Conservation (phyloP, 1,140 invertebrate species). For the Pomacea maculata region DNA sequence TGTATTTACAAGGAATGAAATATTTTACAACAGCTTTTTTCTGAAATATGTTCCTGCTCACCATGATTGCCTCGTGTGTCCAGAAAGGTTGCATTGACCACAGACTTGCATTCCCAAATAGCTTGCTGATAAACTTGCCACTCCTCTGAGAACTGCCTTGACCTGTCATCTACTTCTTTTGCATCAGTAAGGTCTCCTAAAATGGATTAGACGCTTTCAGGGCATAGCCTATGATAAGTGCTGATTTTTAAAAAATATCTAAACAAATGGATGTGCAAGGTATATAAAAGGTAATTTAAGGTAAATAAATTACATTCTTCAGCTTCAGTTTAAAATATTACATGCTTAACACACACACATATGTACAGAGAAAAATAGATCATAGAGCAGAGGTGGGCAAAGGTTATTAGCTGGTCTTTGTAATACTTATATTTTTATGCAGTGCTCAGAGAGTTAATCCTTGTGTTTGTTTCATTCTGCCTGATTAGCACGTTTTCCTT, state of each 20-base stretch:
- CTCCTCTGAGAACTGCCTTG: slow-evolving; percentile 83
- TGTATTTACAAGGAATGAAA: neutral
- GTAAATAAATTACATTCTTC: neutral
- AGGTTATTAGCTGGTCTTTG: too few relatives aligned
- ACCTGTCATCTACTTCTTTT: slow-evolving; percentile 80
- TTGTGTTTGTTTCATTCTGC: too few relatives aligned
- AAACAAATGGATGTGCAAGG: neutral
- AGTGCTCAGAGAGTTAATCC: too few relatives aligned
- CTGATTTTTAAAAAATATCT: neutral
- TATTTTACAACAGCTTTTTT: neutral
- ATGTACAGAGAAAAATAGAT: too few relatives aligned
- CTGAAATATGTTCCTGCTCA: slow-evolving; percentile 62
- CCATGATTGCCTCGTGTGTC: slow-evolving; percentile 96
- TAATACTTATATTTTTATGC: too few relatives aligned
- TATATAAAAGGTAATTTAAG: neutral
- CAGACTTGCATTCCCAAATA: slow-evolving; percentile 73
- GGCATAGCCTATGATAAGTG: neutral
- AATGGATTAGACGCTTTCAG: neutral
- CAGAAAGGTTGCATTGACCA: slow-evolving; percentile 73
- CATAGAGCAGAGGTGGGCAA: too few relatives aligned
- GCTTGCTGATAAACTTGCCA: slow-evolving; percentile 84
- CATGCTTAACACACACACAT: neutral
- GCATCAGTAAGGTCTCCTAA: slow-evolving; percentile 91
- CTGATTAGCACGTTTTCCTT: too few relatives aligned
- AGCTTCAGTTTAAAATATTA: neutral